Evolutionary conservation across 2,888 invertebrate genomes (phyloP), one percentile per base, ranked within the genome.

Genomic region (Temnothorax unifasciatus): DNA sequence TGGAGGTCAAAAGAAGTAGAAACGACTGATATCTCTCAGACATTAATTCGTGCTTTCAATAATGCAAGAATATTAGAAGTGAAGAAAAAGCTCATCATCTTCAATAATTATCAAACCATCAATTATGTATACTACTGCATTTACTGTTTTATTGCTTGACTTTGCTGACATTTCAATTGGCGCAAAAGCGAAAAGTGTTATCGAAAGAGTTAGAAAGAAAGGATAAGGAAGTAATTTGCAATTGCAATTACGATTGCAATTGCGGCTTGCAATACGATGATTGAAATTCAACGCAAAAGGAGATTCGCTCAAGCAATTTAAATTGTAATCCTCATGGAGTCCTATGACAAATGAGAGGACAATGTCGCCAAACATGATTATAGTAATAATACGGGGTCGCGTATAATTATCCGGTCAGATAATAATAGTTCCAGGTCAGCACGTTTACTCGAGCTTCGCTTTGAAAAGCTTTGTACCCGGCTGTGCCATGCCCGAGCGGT

Each of bases 371-470:
- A 75, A 77, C 82, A 83, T 77, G 85, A 66, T 87, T 77, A 69
- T 77, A 84, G 79, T 81, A 86, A 75, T 85, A 89, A 86, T 89
- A 89, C 61, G 50, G 79, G 68, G 76, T 50, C 57, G 63, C 75
- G 79, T 86, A 82, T 74, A 89, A 86, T 88, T 88, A 87, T 89
- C 81, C 66, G 86, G 86, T 79, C 89, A 87, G 87, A 82, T 79
- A 87, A 83, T 79, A 87, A 84, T 83, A 82, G 75, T 66, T 76
- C 82, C 79, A 69, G 82, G 73, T 68, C 75, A 77, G 71, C 34
- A 79, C 81, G 81, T 87, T 89, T 85, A 85, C 82, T 82, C 64
- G 59, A 73, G 69, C 69, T 73, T 69, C 57, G 63, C 66, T 57
- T 64, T 73, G 63, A 82, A 52, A 74, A 73, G 85, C 68, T 83